phyloP scores from a whole-genome alignment of 64 coral and sea anemone species.

The Montipora efflorescens region DNA sequence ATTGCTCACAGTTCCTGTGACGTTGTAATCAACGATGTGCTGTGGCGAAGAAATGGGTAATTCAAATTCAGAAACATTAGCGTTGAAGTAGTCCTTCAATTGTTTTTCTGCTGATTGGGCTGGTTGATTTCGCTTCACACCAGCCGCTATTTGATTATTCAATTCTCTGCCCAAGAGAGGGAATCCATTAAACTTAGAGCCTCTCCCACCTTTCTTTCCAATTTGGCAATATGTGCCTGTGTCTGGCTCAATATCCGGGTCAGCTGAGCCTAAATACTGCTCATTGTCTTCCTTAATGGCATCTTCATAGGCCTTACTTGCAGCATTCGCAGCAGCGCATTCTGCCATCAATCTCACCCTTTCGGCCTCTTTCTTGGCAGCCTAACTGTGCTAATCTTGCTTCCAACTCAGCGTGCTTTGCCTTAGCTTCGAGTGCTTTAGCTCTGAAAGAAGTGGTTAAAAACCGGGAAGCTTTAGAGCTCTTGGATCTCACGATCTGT shows the following conservation, averaged over 20 bases:
- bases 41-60: constrained; percentile 1
- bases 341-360: no score
- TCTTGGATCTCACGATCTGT: background rate
- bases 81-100: background rate
- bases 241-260: constrained; percentile 40
- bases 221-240: background rate
- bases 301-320: constrained; percentile 40
- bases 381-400: no score
- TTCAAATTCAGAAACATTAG: background rate
- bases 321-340: no score
- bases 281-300: background rate
- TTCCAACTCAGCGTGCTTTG: no score
- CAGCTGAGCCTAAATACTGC: constrained; percentile 59
- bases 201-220: background rate
- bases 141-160: background rate
- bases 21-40: no score
- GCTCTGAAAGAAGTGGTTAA: constrained; percentile 31
- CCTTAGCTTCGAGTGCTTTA: background rate
- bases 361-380: no score
- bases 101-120: background rate
- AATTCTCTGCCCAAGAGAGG: background rate
- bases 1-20: no score
- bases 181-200: background rate
- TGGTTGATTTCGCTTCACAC: no score
- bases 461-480: constrained; percentile 12